A percentile compares a stretch with the other conserved stretches of the same genome.
These are phyloP conservation scores for Apamea crenata DNA, from an alignment of 2,888 invertebrate species.

Conservation along the genomic window DNA sequence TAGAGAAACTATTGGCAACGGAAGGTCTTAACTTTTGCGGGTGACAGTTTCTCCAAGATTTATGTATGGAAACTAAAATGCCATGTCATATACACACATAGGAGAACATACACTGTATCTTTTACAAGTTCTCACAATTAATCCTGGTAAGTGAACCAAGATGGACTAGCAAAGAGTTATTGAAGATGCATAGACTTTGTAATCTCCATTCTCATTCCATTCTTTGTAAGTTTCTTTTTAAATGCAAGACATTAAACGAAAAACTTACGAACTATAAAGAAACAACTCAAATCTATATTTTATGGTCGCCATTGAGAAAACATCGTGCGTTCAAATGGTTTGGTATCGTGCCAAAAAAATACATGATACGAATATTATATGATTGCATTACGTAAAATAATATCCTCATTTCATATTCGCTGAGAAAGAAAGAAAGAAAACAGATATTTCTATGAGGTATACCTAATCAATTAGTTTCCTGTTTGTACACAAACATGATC, in stretches of 20 bases:
- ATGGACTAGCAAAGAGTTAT: background rate
- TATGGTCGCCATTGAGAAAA: constrained; percentile 39
- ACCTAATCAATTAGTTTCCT: constrained; percentile 39
- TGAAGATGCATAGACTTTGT: background rate
- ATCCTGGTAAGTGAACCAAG: background rate
- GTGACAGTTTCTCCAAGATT: background rate
- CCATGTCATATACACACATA: background rate
- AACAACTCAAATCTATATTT: constrained; percentile 24
- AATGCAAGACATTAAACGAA: constrained; percentile 6
- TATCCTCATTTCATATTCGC: constrained; percentile 34
- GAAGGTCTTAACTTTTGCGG: background rate
- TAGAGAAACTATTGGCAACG: constrained; percentile 1
- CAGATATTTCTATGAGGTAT: constrained; percentile 11
- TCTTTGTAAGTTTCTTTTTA: background rate
- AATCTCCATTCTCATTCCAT: constrained; percentile 4
- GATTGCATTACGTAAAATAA: constrained; percentile 49
- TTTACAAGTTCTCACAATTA: constrained; percentile 12
- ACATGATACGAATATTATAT: constrained; percentile 42
- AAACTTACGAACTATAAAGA: constrained; percentile 28
- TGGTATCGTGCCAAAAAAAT: constrained; percentile 49
- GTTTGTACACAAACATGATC: constrained; percentile 36
- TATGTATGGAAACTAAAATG: background rate
- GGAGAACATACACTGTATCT: too few species aligned
- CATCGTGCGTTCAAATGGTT: constrained; percentile 31
- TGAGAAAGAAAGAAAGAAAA: constrained; percentile 9